A percentile compares a stretch with the other conserved stretches of the same genome.
Conservation (phyloP, 2,113 vertebrate genomes). For the Chlamydotis undulata region DNA sequence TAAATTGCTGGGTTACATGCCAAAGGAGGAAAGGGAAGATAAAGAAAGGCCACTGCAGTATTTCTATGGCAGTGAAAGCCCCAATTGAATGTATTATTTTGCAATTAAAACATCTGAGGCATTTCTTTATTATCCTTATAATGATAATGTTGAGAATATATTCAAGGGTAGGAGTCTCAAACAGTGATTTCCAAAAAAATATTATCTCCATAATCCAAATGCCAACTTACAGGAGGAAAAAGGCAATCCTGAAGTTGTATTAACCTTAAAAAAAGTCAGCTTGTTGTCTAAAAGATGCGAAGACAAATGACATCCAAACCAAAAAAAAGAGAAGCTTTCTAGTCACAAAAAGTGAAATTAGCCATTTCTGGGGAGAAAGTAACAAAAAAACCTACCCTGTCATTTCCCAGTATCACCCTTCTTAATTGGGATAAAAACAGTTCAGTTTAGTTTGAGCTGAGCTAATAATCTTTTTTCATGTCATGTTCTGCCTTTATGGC, state of each 20-base stretch:
- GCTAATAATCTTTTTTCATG: conserved; percentile 26
- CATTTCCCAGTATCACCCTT: neutral
- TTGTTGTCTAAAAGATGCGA: neutral
- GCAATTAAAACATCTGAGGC: neutral
- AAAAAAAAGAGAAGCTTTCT: neutral
- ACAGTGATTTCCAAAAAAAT: neutral
- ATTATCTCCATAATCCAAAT: neutral
- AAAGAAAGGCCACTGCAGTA: neutral
- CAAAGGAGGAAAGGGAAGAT: neutral
- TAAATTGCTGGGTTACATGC: neutral
- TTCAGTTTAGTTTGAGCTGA: neutral
- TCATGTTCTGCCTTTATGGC: neutral
- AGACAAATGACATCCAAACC: neutral
- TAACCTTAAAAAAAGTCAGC: neutral
- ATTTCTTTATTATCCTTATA: neutral
- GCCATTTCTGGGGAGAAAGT: neutral
- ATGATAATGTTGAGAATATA: neutral
- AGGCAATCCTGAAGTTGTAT: neutral
- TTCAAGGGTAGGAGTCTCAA: neutral
- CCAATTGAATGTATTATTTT: neutral
- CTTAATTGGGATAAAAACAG: neutral
- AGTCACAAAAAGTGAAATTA: neutral
- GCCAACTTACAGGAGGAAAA: neutral
- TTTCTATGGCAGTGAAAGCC: neutral
- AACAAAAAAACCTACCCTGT: neutral